Base-by-base conservation (phyloP, 2,797 vertebrate genomes). In the Macropodus opercularis region DNA sequence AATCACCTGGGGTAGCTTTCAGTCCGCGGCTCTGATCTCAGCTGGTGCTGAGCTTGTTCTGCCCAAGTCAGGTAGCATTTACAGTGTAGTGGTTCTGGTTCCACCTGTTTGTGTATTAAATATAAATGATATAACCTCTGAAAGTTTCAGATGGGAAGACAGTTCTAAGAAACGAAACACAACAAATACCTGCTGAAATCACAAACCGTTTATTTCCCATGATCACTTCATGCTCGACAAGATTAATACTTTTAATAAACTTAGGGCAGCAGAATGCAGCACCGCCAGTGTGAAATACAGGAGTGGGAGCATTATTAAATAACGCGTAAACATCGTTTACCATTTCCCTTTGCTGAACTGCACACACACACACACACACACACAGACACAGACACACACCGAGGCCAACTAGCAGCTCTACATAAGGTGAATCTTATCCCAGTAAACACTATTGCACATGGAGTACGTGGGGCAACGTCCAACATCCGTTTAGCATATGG, bases 191-290 rank as follows among this genome's bases (percentile, higher is more conserved):
- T 38, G 2, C 4, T 63, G 2, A 3, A 62, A 48, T 52, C 34
- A 53, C 2, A 62, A 27, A 17, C 2, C 22, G 8, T 55, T 72
- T 38, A 46, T 54, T 69, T 57, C 11, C n/a, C 41, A 36, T 17
- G 10, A 46, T 11, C 29, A 62, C 15, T 40, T 44, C 27, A 40
- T 23, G 12, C 8, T 53, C 32, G 31, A 35, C 24, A 63, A 63
- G 12, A 62, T 6, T 36, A 26, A 67, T 32, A 49, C 3, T 26
- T 72, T 64, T 58, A 42, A 67, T 26, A 58, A 60, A 39, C 31
- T 41, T 9, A 18, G 21, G 35, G 7, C 7, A 60, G 43, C 15
- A 51, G 10, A 39, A 22, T 32, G 31, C 42, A 64, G 23, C 18
- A 15, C 3, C 41, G 19, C 15, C 34, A 61, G 12, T 17, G n/a